Evolutionary conservation across 2,113 vertebrate species (phyloP), one percentile per base, ranked within the genome.

Genomic region (Pyrgilauda ruficollis): DNA sequence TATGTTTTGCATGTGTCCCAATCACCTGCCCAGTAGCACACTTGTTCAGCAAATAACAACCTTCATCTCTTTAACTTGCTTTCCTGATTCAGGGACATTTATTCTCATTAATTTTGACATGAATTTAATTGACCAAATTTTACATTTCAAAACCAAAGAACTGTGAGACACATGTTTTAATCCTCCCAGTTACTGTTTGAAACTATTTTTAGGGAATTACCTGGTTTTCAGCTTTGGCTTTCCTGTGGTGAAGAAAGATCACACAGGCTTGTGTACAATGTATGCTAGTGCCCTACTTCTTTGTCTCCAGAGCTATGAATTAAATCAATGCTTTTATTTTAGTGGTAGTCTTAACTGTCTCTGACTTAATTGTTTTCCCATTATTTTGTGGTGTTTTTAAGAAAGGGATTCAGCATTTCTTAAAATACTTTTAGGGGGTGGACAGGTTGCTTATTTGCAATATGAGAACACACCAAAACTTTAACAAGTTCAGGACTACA

Each of bases 101-200:
- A 94, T 89, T 84, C 67, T 95, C 47, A 50, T 93, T 79, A 86
- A 77, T 96, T 95, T 93, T 95, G 59, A 88, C 87, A 91, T 84
- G 24, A 84, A 79, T 93, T 84, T 91, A 79, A 78, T 75, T 91
- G 81, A 94, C 84, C 80, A 87, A 63, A 91, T 79, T 94, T 92
- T 53, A 68, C 5, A 5, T 96, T 94, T 69, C 74, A 89, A 79
- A 96, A 87, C 95, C 95, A 96, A 96, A 96, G 95, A 96, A 79
- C n/a, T 94, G 74, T 89, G 62, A 94, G 61, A 87, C 73, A 85
- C 27, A 63, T 53, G 53, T 93, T 96, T 89, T 82, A 93, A 89
- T 83, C 35, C 30, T 84, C 78, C 62, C 78, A 64, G 61, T 63
- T 95, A 76, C 35, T 87, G 77, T 81, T 79, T 82, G 50, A 73